phyloP scores from a whole-genome alignment of 2,888 invertebrate species.

The Tribolium freemani region DNA sequence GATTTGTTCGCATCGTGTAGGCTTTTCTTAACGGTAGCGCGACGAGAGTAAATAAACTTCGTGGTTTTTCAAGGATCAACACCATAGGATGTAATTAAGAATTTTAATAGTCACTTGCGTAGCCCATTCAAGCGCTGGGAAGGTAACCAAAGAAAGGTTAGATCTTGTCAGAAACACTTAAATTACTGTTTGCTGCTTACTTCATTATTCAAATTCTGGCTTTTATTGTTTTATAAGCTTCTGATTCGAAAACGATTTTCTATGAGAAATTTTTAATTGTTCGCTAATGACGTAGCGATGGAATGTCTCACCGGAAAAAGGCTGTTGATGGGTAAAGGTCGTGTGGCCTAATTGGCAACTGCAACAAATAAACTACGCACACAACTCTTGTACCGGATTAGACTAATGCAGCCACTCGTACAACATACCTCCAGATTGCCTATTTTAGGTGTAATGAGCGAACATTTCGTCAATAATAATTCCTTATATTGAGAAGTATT shows the following conservation, averaged over 20 bases:
- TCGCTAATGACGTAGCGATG: constrained; percentile 14
- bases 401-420: too few species aligned
- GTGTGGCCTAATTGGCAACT: not conserved
- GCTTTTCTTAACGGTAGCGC: constrained; percentile 20
- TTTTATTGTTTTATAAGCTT: constrained; percentile 2
- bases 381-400: not conserved
- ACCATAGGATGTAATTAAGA: constrained; percentile 45
- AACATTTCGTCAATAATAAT: too few species aligned
- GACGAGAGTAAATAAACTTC: constrained; percentile 22
- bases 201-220: constrained; percentile 20
- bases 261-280: constrained; percentile 4
- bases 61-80: constrained; percentile 43
- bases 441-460: too few species aligned
- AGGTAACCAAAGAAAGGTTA: constrained; percentile 42
- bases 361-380: not conserved
- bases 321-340: constrained; percentile 15
- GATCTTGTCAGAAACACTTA: constrained; percentile 42
- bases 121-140: constrained; percentile 45
- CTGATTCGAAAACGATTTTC: not conserved
- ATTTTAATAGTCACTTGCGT: constrained; percentile 46
- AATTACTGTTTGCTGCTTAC: constrained; percentile 15
- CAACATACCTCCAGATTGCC: too few species aligned
- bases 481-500: too few species aligned
- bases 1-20: constrained; percentile 21
- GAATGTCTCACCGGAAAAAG: constrained; percentile 16